phyloP scores from a whole-genome alignment of 2,797 vertebrate genomes.

The Anguilla anguilla region DNA sequence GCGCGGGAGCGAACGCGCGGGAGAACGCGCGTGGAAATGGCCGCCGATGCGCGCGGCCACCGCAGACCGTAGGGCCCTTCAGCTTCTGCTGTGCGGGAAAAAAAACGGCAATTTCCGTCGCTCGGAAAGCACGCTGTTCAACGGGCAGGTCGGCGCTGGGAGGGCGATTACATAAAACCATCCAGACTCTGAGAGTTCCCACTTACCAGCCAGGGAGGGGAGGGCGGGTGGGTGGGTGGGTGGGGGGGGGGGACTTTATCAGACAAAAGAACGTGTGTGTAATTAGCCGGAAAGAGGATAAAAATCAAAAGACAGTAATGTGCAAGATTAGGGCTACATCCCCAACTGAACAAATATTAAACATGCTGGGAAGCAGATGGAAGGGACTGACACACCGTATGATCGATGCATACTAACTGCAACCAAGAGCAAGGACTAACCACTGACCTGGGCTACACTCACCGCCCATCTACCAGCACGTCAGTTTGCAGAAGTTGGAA shows the following conservation, averaged over 20 bases:
- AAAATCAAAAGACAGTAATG: not conserved
- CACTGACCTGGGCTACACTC: not conserved
- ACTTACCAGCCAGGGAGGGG: not conserved
- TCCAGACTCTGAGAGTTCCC: not conserved
- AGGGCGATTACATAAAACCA: not conserved
- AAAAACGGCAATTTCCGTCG: conserved; percentile 11
- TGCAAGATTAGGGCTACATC: not conserved
- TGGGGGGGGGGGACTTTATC: not conserved
- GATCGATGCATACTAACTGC: not conserved
- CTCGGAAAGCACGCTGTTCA: not conserved
- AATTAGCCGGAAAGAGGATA: conserved; percentile 5
- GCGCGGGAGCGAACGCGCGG: not conserved
- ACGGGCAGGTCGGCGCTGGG: not conserved
- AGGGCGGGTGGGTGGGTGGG: not conserved
- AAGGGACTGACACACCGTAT: not conserved
- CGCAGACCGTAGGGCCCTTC: not conserved
- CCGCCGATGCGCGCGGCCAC: not conserved
- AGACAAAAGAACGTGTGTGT: not conserved
- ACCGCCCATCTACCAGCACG: not conserved
- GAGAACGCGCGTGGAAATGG: not conserved
- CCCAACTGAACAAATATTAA: not conserved
- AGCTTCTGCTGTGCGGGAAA: not conserved
- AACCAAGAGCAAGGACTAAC: not conserved
- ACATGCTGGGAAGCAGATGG: not conserved
- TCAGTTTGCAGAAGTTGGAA: not conserved